Evolutionary conservation across 23 tunicate genomes (phyloP).

Genomic region (Trididemnum clinides): DNA sequence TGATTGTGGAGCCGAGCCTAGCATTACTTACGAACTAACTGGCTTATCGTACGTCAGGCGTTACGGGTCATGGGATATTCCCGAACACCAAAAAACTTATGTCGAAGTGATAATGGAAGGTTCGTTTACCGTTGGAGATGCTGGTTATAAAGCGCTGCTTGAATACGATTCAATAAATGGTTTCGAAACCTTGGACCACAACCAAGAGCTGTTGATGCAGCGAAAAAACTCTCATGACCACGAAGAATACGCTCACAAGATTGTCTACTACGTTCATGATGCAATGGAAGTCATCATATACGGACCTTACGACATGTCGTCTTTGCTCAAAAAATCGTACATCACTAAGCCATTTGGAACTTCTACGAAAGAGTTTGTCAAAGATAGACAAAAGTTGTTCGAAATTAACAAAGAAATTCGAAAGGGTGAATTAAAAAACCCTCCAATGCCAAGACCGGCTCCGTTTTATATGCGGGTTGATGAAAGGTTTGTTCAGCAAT

Average conservation of each 20-base stretch:
- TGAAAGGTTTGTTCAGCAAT: not conserved
- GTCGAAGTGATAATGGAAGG: conserved; percentile 78
- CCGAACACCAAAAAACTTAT: conserved; percentile 73
- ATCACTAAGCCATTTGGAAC: not conserved
- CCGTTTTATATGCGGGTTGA: conserved; percentile 33
- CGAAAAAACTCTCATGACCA: not conserved
- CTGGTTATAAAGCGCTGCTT: conserved; percentile 14
- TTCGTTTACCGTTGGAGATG: conserved; percentile 53
- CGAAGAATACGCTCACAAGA: not conserved
- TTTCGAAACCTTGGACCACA: conserved; percentile 20
- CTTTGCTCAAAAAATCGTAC: not conserved
- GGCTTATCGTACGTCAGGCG: conserved; percentile 52
- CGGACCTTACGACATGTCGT: conserved; percentile 47
- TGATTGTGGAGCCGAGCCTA: conserved; percentile 58
- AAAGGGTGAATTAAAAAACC: conserved; percentile 16
- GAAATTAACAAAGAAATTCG: not conserved
- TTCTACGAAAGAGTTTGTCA: not conserved
- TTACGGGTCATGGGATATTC: conserved; percentile 91
- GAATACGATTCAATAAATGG: not conserved
- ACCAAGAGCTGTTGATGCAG: not conserved
- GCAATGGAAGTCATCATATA: conserved; percentile 54
- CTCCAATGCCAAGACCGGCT: conserved; percentile 45
- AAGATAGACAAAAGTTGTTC: conserved; percentile 4
- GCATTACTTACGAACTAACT: conserved; percentile 36
- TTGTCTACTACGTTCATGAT: conserved; percentile 59